Conservation (phyloP, 2,888 invertebrate species). For the Anaspis maculata region DNA sequence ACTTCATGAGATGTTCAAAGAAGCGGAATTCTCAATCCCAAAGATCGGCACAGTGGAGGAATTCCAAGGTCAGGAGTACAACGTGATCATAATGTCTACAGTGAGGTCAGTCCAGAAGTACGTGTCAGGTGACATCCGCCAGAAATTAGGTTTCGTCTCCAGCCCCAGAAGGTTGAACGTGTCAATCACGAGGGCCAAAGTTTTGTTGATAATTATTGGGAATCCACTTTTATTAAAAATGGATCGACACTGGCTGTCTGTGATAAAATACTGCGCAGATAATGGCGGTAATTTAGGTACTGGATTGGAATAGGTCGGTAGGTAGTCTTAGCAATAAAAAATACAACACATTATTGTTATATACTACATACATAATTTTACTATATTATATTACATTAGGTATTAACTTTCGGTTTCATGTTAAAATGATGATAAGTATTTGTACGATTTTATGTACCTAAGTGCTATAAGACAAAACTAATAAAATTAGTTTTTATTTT, state of each 20-base stretch:
- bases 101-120: constrained; percentile 47
- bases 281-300: no score
- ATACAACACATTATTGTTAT: neutral
- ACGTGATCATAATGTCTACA: constrained; percentile 66
- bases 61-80: constrained; percentile 75
- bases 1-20: constrained; percentile 22
- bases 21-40: constrained; percentile 48
- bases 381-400: constrained; percentile 1
- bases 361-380: constrained; percentile 1
- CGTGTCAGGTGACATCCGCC: constrained; percentile 42
- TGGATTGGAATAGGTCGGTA: no score
- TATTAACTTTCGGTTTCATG: no score
- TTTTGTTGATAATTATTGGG: constrained; percentile 72
- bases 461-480: no score
- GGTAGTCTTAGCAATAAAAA: no score
- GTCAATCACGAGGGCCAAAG: constrained; percentile 75
- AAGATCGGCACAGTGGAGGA: constrained; percentile 79
- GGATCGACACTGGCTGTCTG: constrained; percentile 61
- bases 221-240: constrained; percentile 63
- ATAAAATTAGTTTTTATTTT: neutral
- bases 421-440: no score
- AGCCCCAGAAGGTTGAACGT: constrained; percentile 81
- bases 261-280: constrained; percentile 54
- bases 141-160: constrained; percentile 63
- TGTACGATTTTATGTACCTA: no score